Percentiles rank a stretch among this genome's conserved stretches.
Conservation (phyloP, 2,113 vertebrate genomes). For the Odocoileus virginianus region DNA sequence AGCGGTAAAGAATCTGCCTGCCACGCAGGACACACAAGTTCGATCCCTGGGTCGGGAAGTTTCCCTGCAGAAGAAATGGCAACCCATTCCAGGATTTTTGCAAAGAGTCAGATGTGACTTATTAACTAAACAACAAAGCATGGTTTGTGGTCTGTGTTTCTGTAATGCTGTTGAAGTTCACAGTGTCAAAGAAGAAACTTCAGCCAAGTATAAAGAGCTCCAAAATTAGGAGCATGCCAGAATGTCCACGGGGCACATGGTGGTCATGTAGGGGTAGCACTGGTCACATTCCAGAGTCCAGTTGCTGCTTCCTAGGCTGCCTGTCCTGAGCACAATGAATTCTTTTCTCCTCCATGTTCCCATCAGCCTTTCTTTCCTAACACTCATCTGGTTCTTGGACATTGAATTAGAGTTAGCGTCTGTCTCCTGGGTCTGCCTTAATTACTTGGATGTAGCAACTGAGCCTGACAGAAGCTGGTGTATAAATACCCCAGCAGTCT, state of each 20-base stretch:
- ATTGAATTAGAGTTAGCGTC: neutral
- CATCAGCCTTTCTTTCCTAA: neutral
- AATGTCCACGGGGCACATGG: neutral
- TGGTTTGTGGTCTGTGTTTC: neutral
- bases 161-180: neutral
- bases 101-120: neutral
- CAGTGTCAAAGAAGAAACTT: neutral
- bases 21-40: neutral
- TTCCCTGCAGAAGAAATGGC: neutral
- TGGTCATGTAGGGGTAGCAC: no score
- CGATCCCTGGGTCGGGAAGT: neutral
- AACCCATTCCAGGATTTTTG: neutral
- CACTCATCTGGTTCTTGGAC: neutral
- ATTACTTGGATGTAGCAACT: accelerated
- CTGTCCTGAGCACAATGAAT: neutral
- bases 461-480: neutral
- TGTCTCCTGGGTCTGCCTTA: neutral
- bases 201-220: neutral
- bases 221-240: neutral
- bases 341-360: neutral
- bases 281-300: neutral
- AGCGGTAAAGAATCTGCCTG: neutral
- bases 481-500: neutral
- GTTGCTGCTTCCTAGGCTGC: neutral
- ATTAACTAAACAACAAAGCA: neutral